Conservation (phyloP, 1,140 invertebrate genomes). For the Hylaeus anthracinus region DNA sequence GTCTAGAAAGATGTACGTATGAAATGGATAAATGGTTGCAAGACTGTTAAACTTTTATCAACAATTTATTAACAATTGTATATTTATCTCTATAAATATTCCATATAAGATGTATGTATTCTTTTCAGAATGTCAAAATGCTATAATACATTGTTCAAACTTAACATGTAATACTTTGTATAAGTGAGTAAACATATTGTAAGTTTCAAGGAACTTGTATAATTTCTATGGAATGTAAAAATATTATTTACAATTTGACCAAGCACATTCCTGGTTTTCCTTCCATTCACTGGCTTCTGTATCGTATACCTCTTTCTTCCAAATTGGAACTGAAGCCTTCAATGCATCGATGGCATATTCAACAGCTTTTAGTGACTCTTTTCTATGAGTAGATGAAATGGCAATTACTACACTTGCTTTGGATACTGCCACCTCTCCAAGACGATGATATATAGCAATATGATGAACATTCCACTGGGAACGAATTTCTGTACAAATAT, state of each 20-base stretch:
- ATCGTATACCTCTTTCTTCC: conserved; percentile 97
- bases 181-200: conserved; percentile 10
- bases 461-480: conserved; percentile 88
- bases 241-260: conserved; percentile 80
- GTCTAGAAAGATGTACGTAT: not conserved
- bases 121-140: not conserved
- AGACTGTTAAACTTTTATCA: conserved; percentile 13
- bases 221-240: conserved; percentile 37
- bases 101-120: not conserved
- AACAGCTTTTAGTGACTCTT: conserved; percentile 91
- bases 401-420: conserved; percentile 96
- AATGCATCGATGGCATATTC: conserved; percentile 92
- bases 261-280: conserved; percentile 90
- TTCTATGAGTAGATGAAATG: conserved; percentile 92
- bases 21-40: conserved; percentile 25
- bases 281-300: conserved; percentile 85
- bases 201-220: conserved; percentile 2
- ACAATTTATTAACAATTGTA: conserved; percentile 20
- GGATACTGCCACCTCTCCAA: conserved; percentile 92
- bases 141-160: not conserved
- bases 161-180: not conserved
- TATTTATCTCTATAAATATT: not conserved
- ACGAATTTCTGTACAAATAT: conserved; percentile 88
- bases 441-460: conserved; percentile 91
- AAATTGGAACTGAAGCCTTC: conserved; percentile 95